These are phyloP conservation scores for Synodontis membranacea DNA, from an alignment of 2,113 vertebrate species.

Conservation along the genomic window DNA sequence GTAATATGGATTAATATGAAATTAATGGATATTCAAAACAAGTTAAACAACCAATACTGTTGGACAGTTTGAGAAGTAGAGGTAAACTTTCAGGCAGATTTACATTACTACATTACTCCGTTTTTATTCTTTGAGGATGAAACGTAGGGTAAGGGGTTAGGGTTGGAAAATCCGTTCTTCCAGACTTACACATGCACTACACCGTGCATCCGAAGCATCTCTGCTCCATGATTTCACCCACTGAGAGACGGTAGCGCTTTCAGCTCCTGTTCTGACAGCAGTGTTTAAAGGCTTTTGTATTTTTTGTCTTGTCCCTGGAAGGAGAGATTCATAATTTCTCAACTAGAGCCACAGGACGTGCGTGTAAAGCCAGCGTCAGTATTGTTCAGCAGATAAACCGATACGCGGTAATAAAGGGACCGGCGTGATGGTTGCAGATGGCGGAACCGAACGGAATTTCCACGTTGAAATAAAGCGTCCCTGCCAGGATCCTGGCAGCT, in stretches of 20 bases:
- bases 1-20: neutral
- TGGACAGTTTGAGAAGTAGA: neutral
- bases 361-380: neutral
- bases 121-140: neutral
- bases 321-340: neutral
- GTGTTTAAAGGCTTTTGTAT: neutral
- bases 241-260: neutral
- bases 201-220: neutral
- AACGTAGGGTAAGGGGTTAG: too few relatives aligned
- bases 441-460: neutral
- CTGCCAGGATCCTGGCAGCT: neutral
- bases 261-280: constrained; percentile 2
- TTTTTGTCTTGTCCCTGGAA: neutral
- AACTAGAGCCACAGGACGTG: neutral
- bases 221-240: neutral
- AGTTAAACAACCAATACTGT: neutral
- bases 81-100: neutral
- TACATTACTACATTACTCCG: neutral
- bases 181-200: too few relatives aligned
- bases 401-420: constrained; percentile 9
- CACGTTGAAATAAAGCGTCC: neutral
- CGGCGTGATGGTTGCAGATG: neutral
- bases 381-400: neutral
- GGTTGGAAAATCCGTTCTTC: too few relatives aligned
- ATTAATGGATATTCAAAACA: neutral